Base-by-base conservation (phyloP, 30 jellyfish, hydroid and myxozoan genomes). In the Aurelia sp. region DNA sequence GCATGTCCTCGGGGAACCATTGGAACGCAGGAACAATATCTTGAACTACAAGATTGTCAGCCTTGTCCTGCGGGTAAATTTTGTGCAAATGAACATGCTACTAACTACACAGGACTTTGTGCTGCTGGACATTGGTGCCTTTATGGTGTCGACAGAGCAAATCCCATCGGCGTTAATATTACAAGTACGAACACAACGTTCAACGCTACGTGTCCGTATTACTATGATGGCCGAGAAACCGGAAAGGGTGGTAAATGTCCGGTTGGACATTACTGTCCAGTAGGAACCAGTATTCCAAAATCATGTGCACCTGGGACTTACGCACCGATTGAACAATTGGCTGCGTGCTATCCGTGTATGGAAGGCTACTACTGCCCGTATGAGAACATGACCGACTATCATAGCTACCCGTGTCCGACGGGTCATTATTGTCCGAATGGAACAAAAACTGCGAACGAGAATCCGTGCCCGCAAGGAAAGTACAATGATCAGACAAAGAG, bases 1-100 rank as follows among this genome's bases (percentile, higher is more conserved):
- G 96, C 96, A 44, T 95, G 99, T 77, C 99, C 99, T 15, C 97
- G 98, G 44, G 99, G 99, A 61, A 95, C 99, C 13, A 85, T 67
- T 50, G 99, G 99, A 3, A 55, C 88, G 50, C 96, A 90, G 73
- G 65, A 35, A 48, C 71, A 85, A 40, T 95, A 95, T 63, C 78
- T 68, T 64, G 70, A 87, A 50, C 60, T 89, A 19, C 89, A 70
- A 23, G 98, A 95, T 68, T 95, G 99, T 70, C 91, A 81, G 68
- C 96, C 97, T 17, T 95, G 99, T 66, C 97, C 99, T 2, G 89
- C 94, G n/a, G 99, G 99, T 41, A 95, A 95, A 66, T 95, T 84
- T 50, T 95, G 99, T 55, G 87, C 78, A 6, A 47, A 17, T 22
- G 96, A 85, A 41, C 85, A 73, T 62, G 89, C 92, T 19, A 85